Evolutionary conservation across 2,797 vertebrate species (phyloP), one percentile per base, ranked within the genome.

Genomic region (Oophaga sylvatica): DNA sequence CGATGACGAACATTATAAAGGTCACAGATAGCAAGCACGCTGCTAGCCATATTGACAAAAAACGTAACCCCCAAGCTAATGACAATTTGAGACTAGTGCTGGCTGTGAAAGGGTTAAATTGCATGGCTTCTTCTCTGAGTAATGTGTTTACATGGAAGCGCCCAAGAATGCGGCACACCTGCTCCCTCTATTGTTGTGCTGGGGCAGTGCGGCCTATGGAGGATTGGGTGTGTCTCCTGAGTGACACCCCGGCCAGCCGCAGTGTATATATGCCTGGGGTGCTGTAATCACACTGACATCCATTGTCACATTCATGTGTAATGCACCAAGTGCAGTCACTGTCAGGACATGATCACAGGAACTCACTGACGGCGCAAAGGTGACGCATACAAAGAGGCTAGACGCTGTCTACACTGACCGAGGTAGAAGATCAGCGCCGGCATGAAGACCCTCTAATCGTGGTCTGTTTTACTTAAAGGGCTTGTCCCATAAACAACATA

Each of bases 261-360:
- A 8, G 35, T 70, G 13, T 29, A 16, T 41, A 35, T 20, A 19
- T 80, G 57, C 83, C 83, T 48, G 83, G 83, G 59, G 71, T 29
- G 68, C 3, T 60, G 81, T 60, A 35, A n/a, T 83, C 10, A 83
- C 81, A 56, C 81, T 71, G 67, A 59, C 81, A 83, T 56, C 81
- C 67, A 83, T 71, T 83, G 68, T 75, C 82, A 60, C 70, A 26
- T 31, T 83, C 53, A 35, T 16, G 12, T 84, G 82, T 67, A 35
- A 84, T 84, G 75, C 70, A 73, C 82, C 48, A 20, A 75, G 56
- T n/a, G 82, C 82, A 84, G 17, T 16, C 71, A 85, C 77, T 85
- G 71, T 77, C 45, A 53, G 56, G 59, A 60, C 73, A 17, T 45
- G 73, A 85, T 20, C 53, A 20, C 59, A 17, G 57, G 81, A 62